Percentiles rank a stretch among this genome's conserved stretches.
Evolutionary conservation across 2,113 vertebrate genomes (phyloP).

Genomic region (Alethe diademata): DNA sequence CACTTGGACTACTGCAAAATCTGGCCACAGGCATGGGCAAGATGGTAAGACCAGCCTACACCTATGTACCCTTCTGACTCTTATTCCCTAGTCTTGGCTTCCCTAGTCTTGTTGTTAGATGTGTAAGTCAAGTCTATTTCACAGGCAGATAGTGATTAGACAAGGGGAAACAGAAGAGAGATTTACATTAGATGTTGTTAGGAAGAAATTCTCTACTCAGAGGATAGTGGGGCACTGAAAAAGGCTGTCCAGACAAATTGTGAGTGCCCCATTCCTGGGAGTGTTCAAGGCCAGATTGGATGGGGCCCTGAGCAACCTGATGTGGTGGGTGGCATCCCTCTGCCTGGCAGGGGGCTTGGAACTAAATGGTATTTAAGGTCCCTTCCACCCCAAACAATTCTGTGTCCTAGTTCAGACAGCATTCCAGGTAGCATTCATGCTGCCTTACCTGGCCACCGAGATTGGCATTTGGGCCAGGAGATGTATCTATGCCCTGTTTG

Average conservation of each 20-base stretch:
- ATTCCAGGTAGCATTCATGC: not conserved
- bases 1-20: not conserved
- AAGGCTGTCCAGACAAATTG: not conserved
- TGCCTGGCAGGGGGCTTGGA: rapidly evolving
- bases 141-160: not conserved
- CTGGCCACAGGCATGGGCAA: not conserved
- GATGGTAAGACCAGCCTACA: not conserved
- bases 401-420: not conserved
- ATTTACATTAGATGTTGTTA: not conserved
- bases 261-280: not conserved
- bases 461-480: not conserved
- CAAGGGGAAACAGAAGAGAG: not conserved
- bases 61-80: not conserved
- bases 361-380: not conserved
- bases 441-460: not conserved
- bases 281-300: not conserved
- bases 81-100: not conserved
- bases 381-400: not conserved
- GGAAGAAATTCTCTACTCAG: not conserved
- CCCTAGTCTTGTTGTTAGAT: not conserved
- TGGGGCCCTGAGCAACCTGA: not conserved
- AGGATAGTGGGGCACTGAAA: not conserved
- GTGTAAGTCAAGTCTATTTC: not conserved
- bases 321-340: not conserved
- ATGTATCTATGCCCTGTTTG: not conserved